Evolutionary conservation across 1,140 invertebrate genomes (phyloP).

Genomic region (Aporrectodea caliginosa): DNA sequence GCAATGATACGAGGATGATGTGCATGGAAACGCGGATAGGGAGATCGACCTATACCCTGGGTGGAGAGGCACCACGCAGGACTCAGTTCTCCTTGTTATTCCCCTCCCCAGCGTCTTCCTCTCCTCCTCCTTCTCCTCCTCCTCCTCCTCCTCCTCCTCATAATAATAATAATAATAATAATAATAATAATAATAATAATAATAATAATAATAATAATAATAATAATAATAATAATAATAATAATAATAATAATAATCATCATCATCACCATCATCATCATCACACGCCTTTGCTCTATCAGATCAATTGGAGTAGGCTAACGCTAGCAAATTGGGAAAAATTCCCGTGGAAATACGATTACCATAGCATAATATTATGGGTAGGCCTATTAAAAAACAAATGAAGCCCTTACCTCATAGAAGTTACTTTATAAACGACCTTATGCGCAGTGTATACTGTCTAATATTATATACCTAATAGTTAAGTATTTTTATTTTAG

Average conservation of each 20-base stretch:
- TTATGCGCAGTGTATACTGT: too few species aligned
- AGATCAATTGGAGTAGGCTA: too few species aligned
- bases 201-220: conserved; percentile 4
- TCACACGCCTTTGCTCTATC: too few species aligned
- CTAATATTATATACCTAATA: too few species aligned
- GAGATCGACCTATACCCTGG: too few species aligned
- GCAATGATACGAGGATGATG: too few species aligned
- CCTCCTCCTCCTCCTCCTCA: background rate
- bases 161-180: conserved; percentile 4
- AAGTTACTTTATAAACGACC: background rate
- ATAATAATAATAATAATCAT: background rate
- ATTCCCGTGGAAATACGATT: background rate
- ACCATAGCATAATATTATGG: background rate
- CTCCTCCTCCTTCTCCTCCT: background rate
- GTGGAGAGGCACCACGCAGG: background rate
- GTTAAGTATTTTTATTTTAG: too few species aligned
- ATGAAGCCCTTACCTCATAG: background rate
- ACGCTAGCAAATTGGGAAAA: too few species aligned
- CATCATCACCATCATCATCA: background rate
- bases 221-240: conserved; percentile 4
- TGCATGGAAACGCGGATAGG: too few species aligned
- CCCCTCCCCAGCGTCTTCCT: background rate
- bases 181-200: conserved; percentile 4
- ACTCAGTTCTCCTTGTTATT: background rate
- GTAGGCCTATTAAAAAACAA: background rate